Base-by-base conservation (phyloP, 1,140 invertebrate species). In the Papilio machaon region DNA sequence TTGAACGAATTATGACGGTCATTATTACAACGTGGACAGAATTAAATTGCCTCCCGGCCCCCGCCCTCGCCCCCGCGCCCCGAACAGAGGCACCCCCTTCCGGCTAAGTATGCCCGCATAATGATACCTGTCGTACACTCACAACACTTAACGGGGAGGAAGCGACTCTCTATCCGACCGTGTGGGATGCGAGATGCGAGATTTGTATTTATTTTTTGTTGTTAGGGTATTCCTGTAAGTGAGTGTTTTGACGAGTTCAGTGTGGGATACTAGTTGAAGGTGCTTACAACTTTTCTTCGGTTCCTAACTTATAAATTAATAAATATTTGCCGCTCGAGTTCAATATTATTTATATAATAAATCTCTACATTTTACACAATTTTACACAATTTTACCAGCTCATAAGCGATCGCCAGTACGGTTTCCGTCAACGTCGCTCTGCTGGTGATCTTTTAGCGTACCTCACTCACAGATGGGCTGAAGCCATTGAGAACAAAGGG, bases 1-100 rank as follows among this genome's bases (percentile, higher is more conserved):
- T 95, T 95, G 94, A 95, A 95, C 95, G 94, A 95, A 95, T 95
- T 95, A 95, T 95, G 95, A 95, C 92, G 93, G 95, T 95, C 94
- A 95, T 95, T 95, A 95, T 95, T 95, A 95, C 94, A 94, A 95
- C 95, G 94, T 95, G 94, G 94, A 94, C 94, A 94, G 94, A 95
- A 95, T 95, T 95, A 95, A 95, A 95, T 95, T 95, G 95, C 93
- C 92, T 90, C 92, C 91, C 86, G 84, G 79, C 81, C 15, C 73
- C 47, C 83, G 80, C 82, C 73, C 80, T 15, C 81, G 77, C 4
- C 84, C 82, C 47, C 81, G 17, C 19, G 60, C 35, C 58, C 81
- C 78, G 30, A 83, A 70, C 77, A 43, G 23, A 23, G 46, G 38
- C 38, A 67, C 85, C 88, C 83, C 89, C 87, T 86, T 87, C 91